These are phyloP conservation scores for Sebastes melanostomus DNA, from an alignment of 2,797 vertebrate genomes.

Conservation along the genomic window DNA sequence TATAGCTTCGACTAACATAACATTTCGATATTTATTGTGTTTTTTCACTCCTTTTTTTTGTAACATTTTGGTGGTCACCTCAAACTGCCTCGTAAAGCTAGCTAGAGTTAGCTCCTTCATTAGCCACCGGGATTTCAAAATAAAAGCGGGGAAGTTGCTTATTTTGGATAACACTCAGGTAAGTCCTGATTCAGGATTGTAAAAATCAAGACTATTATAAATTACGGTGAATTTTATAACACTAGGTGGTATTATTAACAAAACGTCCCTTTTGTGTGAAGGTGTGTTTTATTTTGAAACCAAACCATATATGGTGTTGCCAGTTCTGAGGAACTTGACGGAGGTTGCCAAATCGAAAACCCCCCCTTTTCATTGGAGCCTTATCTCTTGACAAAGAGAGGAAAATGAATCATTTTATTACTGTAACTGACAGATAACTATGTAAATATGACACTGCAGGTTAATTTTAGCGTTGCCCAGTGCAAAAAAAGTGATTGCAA, in stretches of 20 bases:
- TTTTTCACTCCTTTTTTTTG: background rate
- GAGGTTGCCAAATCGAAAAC: background rate
- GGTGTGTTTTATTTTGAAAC: slow-evolving; percentile 17
- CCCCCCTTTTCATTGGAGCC: background rate
- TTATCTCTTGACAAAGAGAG: slow-evolving; percentile 7
- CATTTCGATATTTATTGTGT: background rate
- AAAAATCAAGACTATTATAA: fast-evolving
- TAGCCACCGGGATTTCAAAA: slow-evolving; percentile 37
- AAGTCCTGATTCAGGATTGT: background rate
- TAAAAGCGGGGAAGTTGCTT: background rate
- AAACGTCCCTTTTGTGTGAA: fast-evolving
- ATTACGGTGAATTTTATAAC: fast-evolving
- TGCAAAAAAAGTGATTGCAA: background rate
- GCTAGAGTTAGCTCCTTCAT: background rate
- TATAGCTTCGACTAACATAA: background rate
- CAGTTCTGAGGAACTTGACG: background rate
- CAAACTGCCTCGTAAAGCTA: slow-evolving; percentile 22
- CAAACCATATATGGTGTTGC: background rate
- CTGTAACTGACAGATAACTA: background rate
- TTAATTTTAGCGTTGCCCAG: background rate
- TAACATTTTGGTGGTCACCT: background rate
- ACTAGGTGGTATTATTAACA: fast-evolving
- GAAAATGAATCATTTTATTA: background rate
- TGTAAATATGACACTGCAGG: background rate
- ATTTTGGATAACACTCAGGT: background rate